These are phyloP conservation scores for Zophobas morio DNA, from an alignment of 1,140 invertebrate species.

Conservation along the genomic window DNA sequence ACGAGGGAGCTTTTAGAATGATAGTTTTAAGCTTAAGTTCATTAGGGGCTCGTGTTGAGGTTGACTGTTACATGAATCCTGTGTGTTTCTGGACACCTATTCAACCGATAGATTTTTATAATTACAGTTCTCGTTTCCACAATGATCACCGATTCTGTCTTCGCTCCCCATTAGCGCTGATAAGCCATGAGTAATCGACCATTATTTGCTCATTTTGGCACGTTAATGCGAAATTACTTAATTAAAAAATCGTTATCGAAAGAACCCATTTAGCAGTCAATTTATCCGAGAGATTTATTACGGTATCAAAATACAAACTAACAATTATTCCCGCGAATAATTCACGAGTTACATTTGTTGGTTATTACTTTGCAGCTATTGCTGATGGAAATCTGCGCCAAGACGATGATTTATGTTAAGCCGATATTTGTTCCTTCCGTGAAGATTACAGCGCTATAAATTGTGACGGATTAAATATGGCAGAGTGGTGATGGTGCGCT, in stretches of 20 bases:
- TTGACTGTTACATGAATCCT: too few relatives aligned
- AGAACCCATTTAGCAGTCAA: slow-evolving; percentile 48
- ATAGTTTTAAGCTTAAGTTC: too few relatives aligned
- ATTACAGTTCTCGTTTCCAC: too few relatives aligned
- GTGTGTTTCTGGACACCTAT: too few relatives aligned
- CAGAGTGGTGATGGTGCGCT: slow-evolving; percentile 24
- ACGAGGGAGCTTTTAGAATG: neutral
- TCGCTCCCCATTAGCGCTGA: too few relatives aligned
- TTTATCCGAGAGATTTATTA: slow-evolving; percentile 50
- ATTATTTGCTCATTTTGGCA: neutral
- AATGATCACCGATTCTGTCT: too few relatives aligned
- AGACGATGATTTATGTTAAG: slow-evolving; percentile 37
- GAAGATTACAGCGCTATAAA: slow-evolving; percentile 35
- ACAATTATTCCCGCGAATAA: slow-evolving; percentile 33
- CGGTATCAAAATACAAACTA: slow-evolving; percentile 44
- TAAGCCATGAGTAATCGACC: too few relatives aligned
- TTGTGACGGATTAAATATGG: slow-evolving; percentile 30
- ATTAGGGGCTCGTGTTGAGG: too few relatives aligned
- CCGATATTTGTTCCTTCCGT: slow-evolving; percentile 39
- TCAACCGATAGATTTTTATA: too few relatives aligned
- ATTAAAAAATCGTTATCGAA: slow-evolving; percentile 43
- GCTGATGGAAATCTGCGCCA: slow-evolving; percentile 36
- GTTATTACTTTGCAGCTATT: slow-evolving; percentile 36
- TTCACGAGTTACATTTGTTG: slow-evolving; percentile 35
- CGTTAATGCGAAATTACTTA: slow-evolving; percentile 38